phyloP scores from a whole-genome alignment of 1,140 invertebrate species.

The Aricia agestis region DNA sequence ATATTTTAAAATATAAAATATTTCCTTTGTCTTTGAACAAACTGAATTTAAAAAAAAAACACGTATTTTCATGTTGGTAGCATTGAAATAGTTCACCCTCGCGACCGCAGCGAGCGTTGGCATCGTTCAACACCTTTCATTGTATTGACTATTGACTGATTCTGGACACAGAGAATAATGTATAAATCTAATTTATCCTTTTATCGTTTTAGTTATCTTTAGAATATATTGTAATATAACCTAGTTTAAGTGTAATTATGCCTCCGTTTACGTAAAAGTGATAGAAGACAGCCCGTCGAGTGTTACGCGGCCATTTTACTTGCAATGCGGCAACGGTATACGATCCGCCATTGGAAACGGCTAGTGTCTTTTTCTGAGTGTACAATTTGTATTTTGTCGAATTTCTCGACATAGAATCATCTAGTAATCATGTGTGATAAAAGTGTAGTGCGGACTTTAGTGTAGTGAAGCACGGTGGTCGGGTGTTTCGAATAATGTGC shows the following conservation, averaged over 20 bases:
- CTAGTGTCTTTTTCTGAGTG: conserved; percentile 78
- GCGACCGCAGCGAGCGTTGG: conserved; percentile 74
- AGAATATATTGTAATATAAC: conserved; percentile 69
- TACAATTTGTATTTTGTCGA: conserved; percentile 75
- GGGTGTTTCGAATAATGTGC: conserved; percentile 77
- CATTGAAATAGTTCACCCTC: conserved; percentile 71
- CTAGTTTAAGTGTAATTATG: conserved; percentile 73
- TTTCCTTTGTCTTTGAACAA: no score
- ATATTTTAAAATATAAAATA: background rate
- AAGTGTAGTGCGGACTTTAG: conserved; percentile 76
- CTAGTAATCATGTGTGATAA: conserved; percentile 72
- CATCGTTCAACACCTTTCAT: conserved; percentile 78
- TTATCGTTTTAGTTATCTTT: conserved; percentile 75
- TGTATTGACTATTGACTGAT: conserved; percentile 80
- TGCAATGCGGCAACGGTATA: conserved; percentile 82
- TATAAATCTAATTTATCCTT: conserved; percentile 77
- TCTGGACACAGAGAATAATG: conserved; percentile 76
- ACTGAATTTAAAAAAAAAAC: background rate
- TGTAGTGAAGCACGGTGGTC: conserved; percentile 76
- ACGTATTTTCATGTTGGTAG: conserved; percentile 57
- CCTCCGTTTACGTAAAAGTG: conserved; percentile 72
- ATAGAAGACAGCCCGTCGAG: conserved; percentile 71
- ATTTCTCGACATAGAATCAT: conserved; percentile 63
- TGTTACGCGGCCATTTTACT: conserved; percentile 82
- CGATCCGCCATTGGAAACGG: conserved; percentile 82